Percentiles rank a stretch among this genome's conserved stretches.
These are phyloP conservation scores for Dasyornis broadbenti DNA, from an alignment of 2,113 vertebrate species.

Conservation along the genomic window DNA sequence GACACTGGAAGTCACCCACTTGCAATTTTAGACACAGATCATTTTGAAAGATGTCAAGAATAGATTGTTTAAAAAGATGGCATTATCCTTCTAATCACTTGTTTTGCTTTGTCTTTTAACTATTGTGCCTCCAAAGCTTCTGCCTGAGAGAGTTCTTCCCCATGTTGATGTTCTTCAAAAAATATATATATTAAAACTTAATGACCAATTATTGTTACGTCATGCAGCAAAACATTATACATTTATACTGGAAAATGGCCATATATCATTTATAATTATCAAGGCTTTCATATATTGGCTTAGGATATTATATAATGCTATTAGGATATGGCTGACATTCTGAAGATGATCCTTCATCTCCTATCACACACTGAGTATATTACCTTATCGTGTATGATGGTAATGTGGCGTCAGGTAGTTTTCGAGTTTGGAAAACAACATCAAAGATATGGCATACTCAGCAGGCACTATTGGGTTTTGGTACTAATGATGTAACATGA, in stretches of 20 bases:
- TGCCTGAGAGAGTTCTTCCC: not conserved
- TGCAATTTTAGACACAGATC: not conserved
- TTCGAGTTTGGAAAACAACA: not conserved
- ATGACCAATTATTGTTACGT: not conserved
- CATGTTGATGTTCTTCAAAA: not conserved
- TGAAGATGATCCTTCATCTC: not conserved
- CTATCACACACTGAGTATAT: not conserved
- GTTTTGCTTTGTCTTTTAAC: not conserved
- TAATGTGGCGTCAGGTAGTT: not conserved
- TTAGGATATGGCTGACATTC: not conserved
- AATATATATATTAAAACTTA: not conserved
- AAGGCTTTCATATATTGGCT: not conserved
- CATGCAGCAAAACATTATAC: not conserved
- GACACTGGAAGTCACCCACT: not conserved
- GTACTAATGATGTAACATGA: not conserved
- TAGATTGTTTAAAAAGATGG: not conserved
- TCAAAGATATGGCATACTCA: not conserved
- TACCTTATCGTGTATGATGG: not conserved
- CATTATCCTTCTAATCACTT: not conserved
- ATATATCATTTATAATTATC: not conserved
- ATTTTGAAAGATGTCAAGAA: not conserved
- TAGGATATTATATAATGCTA: no score
- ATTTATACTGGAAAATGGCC: not conserved
- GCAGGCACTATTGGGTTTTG: not conserved
- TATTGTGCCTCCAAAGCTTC: not conserved